Conservation (phyloP, 1,140 invertebrate species). For the Ips typographus region DNA sequence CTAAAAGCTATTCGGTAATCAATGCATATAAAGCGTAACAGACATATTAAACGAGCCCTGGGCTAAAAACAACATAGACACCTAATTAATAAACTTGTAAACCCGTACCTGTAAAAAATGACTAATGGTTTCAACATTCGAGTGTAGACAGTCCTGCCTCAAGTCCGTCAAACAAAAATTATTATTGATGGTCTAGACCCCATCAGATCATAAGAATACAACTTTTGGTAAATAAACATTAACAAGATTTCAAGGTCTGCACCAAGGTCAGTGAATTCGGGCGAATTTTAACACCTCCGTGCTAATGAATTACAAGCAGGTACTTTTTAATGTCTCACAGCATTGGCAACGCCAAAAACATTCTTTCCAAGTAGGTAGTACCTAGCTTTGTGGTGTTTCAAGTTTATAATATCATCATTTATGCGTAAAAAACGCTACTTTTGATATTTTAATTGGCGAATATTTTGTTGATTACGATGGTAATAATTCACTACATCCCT, state of each 20-base stretch:
- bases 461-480: no score
- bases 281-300: slow-evolving; percentile 30
- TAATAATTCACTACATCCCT: no score
- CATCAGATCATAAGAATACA: slow-evolving; percentile 28
- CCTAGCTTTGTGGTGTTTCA: neutral
- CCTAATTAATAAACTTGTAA: slow-evolving; percentile 28
- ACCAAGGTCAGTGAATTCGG: slow-evolving; percentile 30
- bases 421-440: no score
- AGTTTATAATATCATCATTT: no score
- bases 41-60: slow-evolving; percentile 1
- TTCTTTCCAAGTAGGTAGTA: neutral
- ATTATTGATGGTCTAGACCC: slow-evolving; percentile 34
- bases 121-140: slow-evolving; percentile 27
- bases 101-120: slow-evolving; percentile 28
- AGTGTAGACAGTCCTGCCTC: slow-evolving; percentile 26
- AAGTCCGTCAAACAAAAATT: slow-evolving; percentile 26
- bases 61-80: slow-evolving; percentile 12
- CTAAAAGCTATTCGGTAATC: slow-evolving; percentile 9
- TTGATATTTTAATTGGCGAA: no score
- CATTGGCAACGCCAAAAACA: slow-evolving; percentile 1
- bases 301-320: slow-evolving; percentile 27
- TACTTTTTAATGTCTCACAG: slow-evolving; percentile 18
- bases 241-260: slow-evolving; percentile 26
- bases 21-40: neutral
- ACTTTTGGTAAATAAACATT: slow-evolving; percentile 34